Conservation (phyloP, 2,797 vertebrate species). For the Delichon dasypus region DNA sequence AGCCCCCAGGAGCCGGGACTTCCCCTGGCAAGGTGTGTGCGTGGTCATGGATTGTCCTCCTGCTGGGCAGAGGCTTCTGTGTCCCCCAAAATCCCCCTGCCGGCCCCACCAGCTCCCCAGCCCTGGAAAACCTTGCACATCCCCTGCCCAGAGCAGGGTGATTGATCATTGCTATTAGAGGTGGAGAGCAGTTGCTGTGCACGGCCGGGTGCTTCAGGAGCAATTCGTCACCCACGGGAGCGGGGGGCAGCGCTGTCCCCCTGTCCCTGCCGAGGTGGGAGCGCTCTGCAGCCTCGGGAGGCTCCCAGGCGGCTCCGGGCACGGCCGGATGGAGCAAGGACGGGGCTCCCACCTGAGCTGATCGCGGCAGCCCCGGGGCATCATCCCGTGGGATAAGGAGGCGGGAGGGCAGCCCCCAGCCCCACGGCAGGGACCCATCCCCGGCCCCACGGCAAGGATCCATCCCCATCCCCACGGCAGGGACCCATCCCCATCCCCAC, state of each 20-base stretch:
- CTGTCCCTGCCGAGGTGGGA: background rate
- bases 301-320: background rate
- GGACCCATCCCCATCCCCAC: background rate
- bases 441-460: background rate
- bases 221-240: background rate
- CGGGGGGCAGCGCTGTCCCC: background rate
- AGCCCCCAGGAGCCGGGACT: background rate
- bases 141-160: background rate
- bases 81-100: fast-evolving
- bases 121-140: background rate
- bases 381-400: background rate
- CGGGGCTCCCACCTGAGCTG: background rate
- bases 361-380: background rate
- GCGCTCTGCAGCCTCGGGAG: background rate
- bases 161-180: constrained; percentile 11
- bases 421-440: background rate
- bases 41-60: background rate
- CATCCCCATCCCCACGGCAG: fast-evolving
- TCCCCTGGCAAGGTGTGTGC: background rate
- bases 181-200: background rate
- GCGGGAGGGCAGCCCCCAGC: background rate
- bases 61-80: fast-evolving
- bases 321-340: background rate
- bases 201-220: background rate
- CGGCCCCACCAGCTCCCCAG: background rate